phyloP scores from a whole-genome alignment of 2,888 invertebrate species.

The Drosophila testacea region DNA sequence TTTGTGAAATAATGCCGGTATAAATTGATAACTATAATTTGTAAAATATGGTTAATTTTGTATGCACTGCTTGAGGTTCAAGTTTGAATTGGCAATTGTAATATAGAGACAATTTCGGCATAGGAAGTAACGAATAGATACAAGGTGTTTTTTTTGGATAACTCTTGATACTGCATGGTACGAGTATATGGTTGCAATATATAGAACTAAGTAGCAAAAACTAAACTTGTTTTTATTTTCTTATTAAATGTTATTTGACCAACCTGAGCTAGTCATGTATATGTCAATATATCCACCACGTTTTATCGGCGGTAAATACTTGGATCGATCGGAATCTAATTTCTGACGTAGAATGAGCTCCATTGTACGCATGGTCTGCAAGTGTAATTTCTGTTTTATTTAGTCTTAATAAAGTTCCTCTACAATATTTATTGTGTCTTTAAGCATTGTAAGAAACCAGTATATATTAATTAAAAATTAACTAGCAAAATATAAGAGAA shows the following conservation, averaged over 20 bases:
- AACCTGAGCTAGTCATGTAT: conserved; percentile 95
- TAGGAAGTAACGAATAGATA: conserved; percentile 50
- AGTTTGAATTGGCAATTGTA: conserved; percentile 48
- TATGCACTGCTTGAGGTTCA: conserved; percentile 49
- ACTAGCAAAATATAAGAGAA: conserved; percentile 7
- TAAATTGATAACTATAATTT: conserved; percentile 10
- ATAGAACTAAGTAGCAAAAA: conserved; percentile 47
- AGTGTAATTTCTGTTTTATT: conserved; percentile 42
- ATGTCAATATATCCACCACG: conserved; percentile 93
- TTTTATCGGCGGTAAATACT: conserved; percentile 93
- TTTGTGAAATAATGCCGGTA: conserved; percentile 14
- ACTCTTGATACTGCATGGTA: conserved; percentile 44
- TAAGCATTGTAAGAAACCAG: conserved; percentile 10
- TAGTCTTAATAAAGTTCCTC: conserved; percentile 8
- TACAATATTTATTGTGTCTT: conserved; percentile 6
- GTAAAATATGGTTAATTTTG: conserved; percentile 26
- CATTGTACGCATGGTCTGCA: conserved; percentile 90
- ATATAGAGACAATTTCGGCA: conserved; percentile 60
- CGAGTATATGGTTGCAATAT: conserved; percentile 34
- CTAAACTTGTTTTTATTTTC: conserved; percentile 40
- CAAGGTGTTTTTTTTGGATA: conserved; percentile 39
- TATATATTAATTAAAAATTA: conserved; percentile 15
- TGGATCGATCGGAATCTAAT: conserved; percentile 91
- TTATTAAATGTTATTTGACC: conserved; percentile 71
- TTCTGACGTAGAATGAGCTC: conserved; percentile 90